Evolutionary conservation across 2,113 vertebrate species (phyloP).

Genomic region (Siniperca chuatsi): DNA sequence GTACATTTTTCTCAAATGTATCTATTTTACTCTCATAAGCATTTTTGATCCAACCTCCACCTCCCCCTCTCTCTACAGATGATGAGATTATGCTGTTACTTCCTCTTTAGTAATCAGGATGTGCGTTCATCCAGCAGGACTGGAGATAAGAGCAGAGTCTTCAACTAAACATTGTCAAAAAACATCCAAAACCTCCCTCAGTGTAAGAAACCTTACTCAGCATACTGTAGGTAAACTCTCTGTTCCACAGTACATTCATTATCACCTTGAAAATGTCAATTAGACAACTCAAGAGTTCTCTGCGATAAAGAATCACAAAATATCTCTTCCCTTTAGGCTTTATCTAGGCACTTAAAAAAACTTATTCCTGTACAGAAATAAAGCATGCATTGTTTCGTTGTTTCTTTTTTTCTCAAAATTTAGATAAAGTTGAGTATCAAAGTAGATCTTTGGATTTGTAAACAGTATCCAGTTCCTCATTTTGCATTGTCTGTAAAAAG

Average conservation of each 20-base stretch:
- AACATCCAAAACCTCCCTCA: constrained; percentile 37
- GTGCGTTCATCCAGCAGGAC: constrained; percentile 47
- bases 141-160: constrained; percentile 62
- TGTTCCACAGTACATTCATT: constrained; percentile 64
- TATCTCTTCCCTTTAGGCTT: constrained; percentile 81
- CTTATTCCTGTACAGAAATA: constrained; percentile 91
- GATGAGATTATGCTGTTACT: constrained; percentile 67
- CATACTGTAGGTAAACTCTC: constrained; percentile 36
- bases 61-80: constrained; percentile 29
- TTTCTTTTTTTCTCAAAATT: constrained; percentile 37
- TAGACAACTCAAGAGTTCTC: constrained; percentile 34
- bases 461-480: constrained; percentile 79
- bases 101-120: constrained; percentile 75
- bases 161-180: constrained; percentile 41
- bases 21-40: constrained; percentile 28
- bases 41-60: constrained; percentile 12
- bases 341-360: constrained; percentile 88
- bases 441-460: constrained; percentile 91
- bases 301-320: constrained; percentile 87
- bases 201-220: constrained; percentile 58
- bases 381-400: constrained; percentile 85
- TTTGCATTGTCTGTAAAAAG: constrained; percentile 60
- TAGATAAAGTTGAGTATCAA: constrained; percentile 83
- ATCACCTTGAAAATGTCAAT: constrained; percentile 39
- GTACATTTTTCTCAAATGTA: neutral